Evolutionary conservation across 2,888 invertebrate species (phyloP).

Genomic region (Anorthoa munda): DNA sequence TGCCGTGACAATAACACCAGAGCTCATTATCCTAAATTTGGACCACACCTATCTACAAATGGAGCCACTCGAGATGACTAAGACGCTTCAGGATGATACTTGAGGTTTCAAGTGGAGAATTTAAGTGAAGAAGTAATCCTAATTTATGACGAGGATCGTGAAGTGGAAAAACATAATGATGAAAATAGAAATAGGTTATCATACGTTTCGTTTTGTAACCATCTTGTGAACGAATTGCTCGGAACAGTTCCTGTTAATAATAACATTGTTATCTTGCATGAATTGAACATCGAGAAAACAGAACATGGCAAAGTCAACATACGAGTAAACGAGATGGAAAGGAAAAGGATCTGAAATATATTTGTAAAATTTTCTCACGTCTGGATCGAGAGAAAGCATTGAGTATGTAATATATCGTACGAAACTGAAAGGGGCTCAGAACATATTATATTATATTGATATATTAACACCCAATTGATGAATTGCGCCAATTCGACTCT

Average conservation of each 20-base stretch:
- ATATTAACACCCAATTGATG: conserved; percentile 42
- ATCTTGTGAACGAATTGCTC: too few species aligned
- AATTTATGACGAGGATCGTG: neutral
- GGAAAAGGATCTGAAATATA: conserved; percentile 27
- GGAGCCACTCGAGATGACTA: conserved; percentile 66
- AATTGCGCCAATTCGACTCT: neutral
- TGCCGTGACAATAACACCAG: conserved; percentile 81
- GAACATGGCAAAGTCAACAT: conserved; percentile 18
- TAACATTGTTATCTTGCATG: neutral
- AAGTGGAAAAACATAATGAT: conserved; percentile 7
- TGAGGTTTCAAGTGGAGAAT: conserved; percentile 39
- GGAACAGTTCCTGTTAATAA: neutral
- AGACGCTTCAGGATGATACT: conserved; percentile 44
- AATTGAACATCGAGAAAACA: conserved; percentile 2
- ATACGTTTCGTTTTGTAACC: neutral
- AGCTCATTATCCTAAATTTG: conserved; percentile 81
- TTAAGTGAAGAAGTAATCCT: conserved; percentile 35
- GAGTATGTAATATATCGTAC: conserved; percentile 33
- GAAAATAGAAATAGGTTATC: conserved; percentile 11
- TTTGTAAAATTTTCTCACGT: conserved; percentile 53
- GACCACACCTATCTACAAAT: conserved; percentile 76
- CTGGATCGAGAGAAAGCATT: conserved; percentile 50
- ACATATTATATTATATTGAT: conserved; percentile 46
- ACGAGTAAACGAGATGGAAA: conserved; percentile 32
- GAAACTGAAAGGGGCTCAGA: conserved; percentile 55